Conservation (phyloP, 2,113 vertebrate species). For the Hipposideros armiger region DNA sequence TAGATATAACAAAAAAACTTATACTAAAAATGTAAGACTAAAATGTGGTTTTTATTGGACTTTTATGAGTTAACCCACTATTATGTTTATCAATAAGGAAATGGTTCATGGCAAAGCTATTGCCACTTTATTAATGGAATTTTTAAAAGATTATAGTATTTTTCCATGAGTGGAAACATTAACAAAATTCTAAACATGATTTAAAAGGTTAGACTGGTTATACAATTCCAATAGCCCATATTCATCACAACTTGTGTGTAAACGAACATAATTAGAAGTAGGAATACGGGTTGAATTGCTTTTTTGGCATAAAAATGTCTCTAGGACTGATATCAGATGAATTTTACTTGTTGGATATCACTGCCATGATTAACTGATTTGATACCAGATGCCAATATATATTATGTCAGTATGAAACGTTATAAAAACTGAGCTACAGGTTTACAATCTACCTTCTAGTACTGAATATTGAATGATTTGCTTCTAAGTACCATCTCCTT, state of each 20-base stretch:
- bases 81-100: conserved; percentile 31
- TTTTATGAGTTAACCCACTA: conserved; percentile 31
- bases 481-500: conserved; percentile 8
- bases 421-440: conserved; percentile 33
- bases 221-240: neutral
- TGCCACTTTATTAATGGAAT: conserved; percentile 50
- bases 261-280: neutral
- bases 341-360: conserved; percentile 44
- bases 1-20: neutral
- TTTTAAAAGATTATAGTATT: conserved; percentile 49
- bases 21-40: neutral
- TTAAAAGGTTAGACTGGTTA: conserved; percentile 2
- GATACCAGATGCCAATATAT: conserved; percentile 10
- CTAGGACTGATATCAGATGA: neutral
- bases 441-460: neutral
- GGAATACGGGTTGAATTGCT: neutral
- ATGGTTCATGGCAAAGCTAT: conserved; percentile 20
- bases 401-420: neutral
- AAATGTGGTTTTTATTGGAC: conserved; percentile 51
- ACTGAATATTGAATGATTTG: conserved; percentile 8
- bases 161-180: conserved; percentile 36
- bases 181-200: conserved; percentile 47
- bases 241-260: conserved; percentile 15
- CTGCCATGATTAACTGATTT: conserved; percentile 51
- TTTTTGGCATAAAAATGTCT: conserved; percentile 35